Percentiles rank a stretch among this genome's conserved stretches.
phyloP scores from a whole-genome alignment of 2,797 vertebrate genomes.

The Anas georgica region DNA sequence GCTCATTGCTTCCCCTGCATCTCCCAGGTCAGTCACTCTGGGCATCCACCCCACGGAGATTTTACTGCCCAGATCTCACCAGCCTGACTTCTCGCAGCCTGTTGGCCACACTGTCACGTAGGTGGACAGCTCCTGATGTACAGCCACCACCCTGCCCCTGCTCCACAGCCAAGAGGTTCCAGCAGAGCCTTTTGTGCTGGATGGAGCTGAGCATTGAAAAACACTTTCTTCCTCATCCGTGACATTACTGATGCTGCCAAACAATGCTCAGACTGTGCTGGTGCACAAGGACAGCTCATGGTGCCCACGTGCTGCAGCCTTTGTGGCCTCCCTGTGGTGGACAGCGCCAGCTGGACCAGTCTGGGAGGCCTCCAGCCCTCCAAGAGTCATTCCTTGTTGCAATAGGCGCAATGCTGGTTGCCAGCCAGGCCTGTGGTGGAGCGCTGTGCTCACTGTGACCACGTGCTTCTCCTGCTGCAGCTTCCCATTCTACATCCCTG shows the following conservation, averaged over 20 bases:
- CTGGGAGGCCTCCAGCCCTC: not conserved
- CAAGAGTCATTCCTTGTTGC: not conserved
- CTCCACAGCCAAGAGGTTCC: not conserved
- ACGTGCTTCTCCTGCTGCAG: fast-evolving
- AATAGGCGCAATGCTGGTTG: not conserved
- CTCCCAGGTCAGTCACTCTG: not conserved
- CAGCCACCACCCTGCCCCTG: no score
- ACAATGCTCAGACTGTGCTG: not conserved
- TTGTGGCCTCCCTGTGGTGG: not conserved
- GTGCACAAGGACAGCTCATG: not conserved
- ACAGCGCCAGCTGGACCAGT: not conserved
- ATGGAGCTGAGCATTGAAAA: not conserved
- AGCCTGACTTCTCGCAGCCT: not conserved
- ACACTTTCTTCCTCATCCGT: not conserved
- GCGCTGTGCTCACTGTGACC: fast-evolving
- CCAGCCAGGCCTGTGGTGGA: not conserved
- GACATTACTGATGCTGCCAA: not conserved
- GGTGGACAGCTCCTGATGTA: fast-evolving
- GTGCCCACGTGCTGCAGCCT: no score
- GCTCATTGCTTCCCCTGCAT: fast-evolving
- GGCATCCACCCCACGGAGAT: not conserved
- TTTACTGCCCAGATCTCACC: not conserved
- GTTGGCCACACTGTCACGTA: fast-evolving
- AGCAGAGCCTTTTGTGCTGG: not conserved
- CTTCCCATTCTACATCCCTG: not conserved